Percentiles rank a stretch among this genome's conserved stretches.
phyloP scores from a whole-genome alignment of 2,888 invertebrate genomes.

The Brachynemurus nebulosus region DNA sequence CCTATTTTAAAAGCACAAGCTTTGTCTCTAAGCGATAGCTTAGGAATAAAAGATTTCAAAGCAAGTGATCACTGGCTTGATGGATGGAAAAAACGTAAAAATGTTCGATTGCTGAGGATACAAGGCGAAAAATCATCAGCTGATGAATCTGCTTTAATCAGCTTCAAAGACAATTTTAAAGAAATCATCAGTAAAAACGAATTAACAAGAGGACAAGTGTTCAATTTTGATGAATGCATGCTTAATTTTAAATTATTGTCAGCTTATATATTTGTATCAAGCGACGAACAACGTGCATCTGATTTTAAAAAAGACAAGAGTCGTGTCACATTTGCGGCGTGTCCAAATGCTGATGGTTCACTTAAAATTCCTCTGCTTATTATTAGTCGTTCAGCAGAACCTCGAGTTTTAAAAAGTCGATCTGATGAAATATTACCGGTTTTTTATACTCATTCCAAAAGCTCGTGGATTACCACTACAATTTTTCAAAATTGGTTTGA shows the following conservation, averaged over 20 bases:
- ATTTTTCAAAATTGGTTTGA: no score
- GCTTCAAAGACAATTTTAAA: neutral
- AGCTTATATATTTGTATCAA: neutral
- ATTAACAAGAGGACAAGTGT: neutral
- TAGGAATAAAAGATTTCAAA: neutral
- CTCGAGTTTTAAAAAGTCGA: neutral
- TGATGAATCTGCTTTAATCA: neutral
- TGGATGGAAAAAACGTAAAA: neutral
- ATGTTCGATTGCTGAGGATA: neutral
- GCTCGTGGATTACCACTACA: no score
- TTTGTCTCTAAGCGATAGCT: neutral
- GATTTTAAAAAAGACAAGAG: neutral
- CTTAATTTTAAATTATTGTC: neutral
- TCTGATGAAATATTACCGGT: neutral
- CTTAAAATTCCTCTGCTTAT: neutral
- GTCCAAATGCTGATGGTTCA: constrained; percentile 1
- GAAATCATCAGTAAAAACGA: neutral
- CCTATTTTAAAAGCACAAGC: constrained; percentile 2
- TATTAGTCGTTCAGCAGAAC: neutral
- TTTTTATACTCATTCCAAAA: no score
- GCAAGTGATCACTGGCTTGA: neutral
- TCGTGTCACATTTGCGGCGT: constrained; percentile 1
- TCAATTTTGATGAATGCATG: constrained; percentile 1
- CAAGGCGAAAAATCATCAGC: neutral
- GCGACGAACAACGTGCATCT: neutral